Base-by-base conservation (phyloP, 2,888 invertebrate genomes). In the Eupeodes luniger region DNA sequence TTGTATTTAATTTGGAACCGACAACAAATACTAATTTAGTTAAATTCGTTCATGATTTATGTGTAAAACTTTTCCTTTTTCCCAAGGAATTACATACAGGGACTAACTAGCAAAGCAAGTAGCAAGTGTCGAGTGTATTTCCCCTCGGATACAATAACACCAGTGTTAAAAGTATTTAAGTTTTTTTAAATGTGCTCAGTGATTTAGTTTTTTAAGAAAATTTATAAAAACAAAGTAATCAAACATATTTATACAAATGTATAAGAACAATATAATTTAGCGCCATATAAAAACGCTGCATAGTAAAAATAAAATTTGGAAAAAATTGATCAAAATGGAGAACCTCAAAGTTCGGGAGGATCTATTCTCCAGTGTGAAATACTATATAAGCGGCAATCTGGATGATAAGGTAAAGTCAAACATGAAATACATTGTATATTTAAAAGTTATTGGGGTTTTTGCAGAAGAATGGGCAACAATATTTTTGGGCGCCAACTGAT, bases 281-380 rank as follows among this genome's bases (percentile, higher is more conserved):
- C 19, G n/a, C 19, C 53, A 67, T 10, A 49, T 34, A 55, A 78
- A 53, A 61, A 34, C 57, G 40, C 66, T 72, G 59, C 59, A 69
- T 61, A 51, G 53, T 55, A 53, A 27, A 72, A 49, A 67, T 72
- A 67, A 6, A 27, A 3, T 27, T 27, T 27, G 27, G 3, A 27
- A 11, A 53, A 49, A 40, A 53, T 40, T 62, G 5, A 53, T 36
- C 16, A 53, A 90, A 90, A 93, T 93, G 92, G 93, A 93, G 90
- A 92, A 92, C 89, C 89, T 92, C 61, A 92, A 92, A 90, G 91
- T 93, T 76, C 92, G 92, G 90, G 93, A 93, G 76, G 92, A 92
- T 91, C 90, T 98, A 91, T 98, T 98, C 94, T 96, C 96, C 93
- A 96, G 96, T 95, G 96, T 98, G 91, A 97, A 96, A 93, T 98